These are phyloP conservation scores for Aquatica leii DNA, from an alignment of 2,888 invertebrate species.

Conservation along the genomic window DNA sequence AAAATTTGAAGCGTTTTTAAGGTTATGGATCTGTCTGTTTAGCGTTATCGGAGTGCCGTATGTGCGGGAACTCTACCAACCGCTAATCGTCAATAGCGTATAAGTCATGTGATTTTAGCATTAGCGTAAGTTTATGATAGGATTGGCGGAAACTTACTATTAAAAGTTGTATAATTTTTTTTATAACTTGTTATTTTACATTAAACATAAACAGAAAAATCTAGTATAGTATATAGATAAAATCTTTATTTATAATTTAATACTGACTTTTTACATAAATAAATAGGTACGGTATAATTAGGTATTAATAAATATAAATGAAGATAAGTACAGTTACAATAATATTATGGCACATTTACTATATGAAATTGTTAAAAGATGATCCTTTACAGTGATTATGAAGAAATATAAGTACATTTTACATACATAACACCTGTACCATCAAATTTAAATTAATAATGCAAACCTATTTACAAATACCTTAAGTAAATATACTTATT, in stretches of 20 bases:
- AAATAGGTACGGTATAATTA: slow-evolving; percentile 34
- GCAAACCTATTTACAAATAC: slow-evolving; percentile 33
- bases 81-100: no score
- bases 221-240: slow-evolving; percentile 23
- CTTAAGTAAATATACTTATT: slow-evolving; percentile 29
- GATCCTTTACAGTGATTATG: slow-evolving; percentile 31
- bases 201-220: no score
- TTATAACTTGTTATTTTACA: no score
- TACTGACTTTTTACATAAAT: slow-evolving; percentile 45
- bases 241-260: slow-evolving; percentile 46
- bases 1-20: no score
- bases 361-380: slow-evolving; percentile 34
- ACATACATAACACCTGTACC: slow-evolving; percentile 31
- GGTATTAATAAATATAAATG: slow-evolving; percentile 32
- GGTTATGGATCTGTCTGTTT: no score
- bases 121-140: no score
- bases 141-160: no score
- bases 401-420: slow-evolving; percentile 33
- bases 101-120: no score
- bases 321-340: slow-evolving; percentile 31
- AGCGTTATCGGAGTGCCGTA: no score
- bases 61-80: no score
- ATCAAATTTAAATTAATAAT: slow-evolving; percentile 30
- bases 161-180: no score
- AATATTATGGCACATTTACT: slow-evolving; percentile 34